Evolutionary conservation across 2,797 vertebrate genomes (phyloP), one percentile per base, ranked within the genome.

Genomic region (Gymnocypris eckloni): DNA sequence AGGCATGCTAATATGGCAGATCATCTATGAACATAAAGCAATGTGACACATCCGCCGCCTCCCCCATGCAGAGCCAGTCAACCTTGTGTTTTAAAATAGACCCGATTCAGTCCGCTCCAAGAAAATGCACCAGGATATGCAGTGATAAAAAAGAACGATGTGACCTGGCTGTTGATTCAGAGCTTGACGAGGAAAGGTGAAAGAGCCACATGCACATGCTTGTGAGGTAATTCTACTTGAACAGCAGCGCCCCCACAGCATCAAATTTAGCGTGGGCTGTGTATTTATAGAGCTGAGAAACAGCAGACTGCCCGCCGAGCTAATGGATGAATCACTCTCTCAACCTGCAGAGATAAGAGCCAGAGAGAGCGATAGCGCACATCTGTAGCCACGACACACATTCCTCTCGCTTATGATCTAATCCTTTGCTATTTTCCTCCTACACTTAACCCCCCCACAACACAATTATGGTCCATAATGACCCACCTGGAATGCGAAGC

Each of bases 271-370:
- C 43, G 75, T 86, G 86, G 86, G 81, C 45, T 69, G 84, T 33
- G 84, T 90, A 90, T 89, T 90, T 90, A 90, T 90, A 90, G 89
- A 86, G 81, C 76, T 20, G 89, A 83, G 82, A 84, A 84, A 86
- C 76, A 85, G 89, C 66, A 70, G 80, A 81, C 39, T 43, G 67
- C 87, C 86, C 16, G 78, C 72, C 13, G 52, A 37, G 86, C 85
- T 81, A 86, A 87, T 79, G 83, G 75, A 90, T 90, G 89, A 90
- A 86, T 90, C 89, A 90, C 84, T 82, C 89, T 50, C 82, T 82
- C 78, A 87, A 89, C 87, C 86, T 89, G 89, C 67, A 82, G 72
- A 88, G 81, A 90, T 87, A 54, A 77, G 89, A 85, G 70, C 67
- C 70, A 18, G 52, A 82, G 85, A 79, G 79, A 75, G 48, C 66